These are phyloP conservation scores for Hypotaenidia okinawae DNA, from an alignment of 2,797 vertebrate genomes.

Conservation along the genomic window DNA sequence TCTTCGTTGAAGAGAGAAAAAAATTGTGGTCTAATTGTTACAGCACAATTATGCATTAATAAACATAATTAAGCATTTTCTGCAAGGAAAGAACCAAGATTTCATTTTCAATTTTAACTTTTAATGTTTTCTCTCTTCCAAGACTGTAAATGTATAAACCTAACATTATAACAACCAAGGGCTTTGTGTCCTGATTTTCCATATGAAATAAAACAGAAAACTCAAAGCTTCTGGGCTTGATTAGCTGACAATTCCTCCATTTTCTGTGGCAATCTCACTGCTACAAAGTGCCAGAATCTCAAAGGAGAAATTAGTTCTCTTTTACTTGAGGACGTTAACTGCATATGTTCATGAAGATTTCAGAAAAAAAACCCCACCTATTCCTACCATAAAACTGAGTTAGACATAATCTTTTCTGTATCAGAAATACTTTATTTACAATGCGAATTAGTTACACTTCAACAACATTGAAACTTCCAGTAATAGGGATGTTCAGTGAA, in stretches of 20 bases:
- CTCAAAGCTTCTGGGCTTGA: neutral
- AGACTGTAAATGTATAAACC: neutral
- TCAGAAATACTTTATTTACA: neutral
- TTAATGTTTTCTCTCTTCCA: neutral
- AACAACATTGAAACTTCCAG: neutral
- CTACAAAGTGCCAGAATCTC: neutral
- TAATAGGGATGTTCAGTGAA: neutral
- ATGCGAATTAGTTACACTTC: neutral
- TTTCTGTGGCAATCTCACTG: neutral
- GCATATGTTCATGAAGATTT: neutral
- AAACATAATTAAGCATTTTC: conserved; percentile 17
- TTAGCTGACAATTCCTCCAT: neutral
- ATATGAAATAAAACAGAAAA: conserved; percentile 14
- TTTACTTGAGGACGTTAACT: neutral
- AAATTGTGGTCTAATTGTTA: conserved; percentile 42
- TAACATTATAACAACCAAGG: neutral
- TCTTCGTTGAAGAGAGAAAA: conserved; percentile 18
- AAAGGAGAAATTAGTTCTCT: rapidly evolving
- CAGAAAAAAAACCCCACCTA: neutral
- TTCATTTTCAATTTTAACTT: conserved; percentile 13
- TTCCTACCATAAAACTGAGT: neutral
- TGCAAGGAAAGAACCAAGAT: conserved; percentile 7
- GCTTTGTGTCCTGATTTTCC: neutral
- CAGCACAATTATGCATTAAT: conserved; percentile 19
- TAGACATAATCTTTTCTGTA: neutral